Evolutionary conservation across 1,140 invertebrate species (phyloP), one percentile per base, ranked within the genome.

Genomic region (Cotesia typhae): DNA sequence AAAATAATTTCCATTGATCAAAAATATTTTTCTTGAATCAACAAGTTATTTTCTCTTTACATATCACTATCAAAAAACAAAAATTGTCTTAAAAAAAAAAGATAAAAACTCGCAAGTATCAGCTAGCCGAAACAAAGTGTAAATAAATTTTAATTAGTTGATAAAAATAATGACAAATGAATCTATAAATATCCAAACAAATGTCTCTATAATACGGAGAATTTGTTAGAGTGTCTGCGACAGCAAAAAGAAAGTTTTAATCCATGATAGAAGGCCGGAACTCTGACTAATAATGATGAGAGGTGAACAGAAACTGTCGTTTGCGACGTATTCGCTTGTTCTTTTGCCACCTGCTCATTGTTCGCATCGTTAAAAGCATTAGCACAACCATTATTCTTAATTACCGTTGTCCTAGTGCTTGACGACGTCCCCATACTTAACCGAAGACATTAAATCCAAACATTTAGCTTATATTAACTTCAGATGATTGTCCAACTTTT

Each of bases 301-400:
- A 36, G 41, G 37, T 52, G 47, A 41, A 28, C 38, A 28, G 10
- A 51, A 52, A 66, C n/a, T 66, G 64, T 66, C 64, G 47, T 66
- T 51, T 12, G 9, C 60, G 37, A 38, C 28, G 10, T 38, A 53
- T 72, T 52, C 35, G 53, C 52, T 4, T 47, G 41, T 59, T 28
- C 60, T 51, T 52, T 47, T 63, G 67, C 75, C 80, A 80, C 77
- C 77, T 77, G 77, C 73, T 81, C 77, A 80, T 82, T 82, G 82
- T 82, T 81, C 78, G 72, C 80, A 79, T 81, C 76, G 80, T 84
- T 82, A 81, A 79, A 81, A 74, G 78, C 79, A 83, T 82, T 80
- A 84, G 76, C 70, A 59, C 59, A 63, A 70, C 75, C 77, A 82
- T 84, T 84, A 82, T 78, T 83, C 82, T 80, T 79, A 83, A 83